Evolutionary conservation across 2,888 invertebrate genomes (phyloP).

Genomic region (Eumacrocentrus americanus): DNA sequence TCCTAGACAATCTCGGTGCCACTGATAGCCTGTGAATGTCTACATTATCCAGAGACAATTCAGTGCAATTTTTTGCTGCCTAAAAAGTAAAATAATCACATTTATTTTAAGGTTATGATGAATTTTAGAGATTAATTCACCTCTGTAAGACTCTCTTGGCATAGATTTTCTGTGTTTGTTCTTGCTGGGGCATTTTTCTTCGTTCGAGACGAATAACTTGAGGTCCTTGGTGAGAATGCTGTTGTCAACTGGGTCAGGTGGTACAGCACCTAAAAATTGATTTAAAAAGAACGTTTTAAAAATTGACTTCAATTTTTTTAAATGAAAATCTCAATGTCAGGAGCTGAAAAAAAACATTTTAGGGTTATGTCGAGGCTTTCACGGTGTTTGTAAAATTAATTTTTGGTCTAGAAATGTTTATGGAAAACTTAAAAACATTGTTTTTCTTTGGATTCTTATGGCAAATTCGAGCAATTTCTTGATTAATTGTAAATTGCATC

Average conservation of each 20-base stretch:
- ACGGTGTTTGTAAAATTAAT: neutral
- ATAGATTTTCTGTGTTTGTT: conserved; percentile 42
- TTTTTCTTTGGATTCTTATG: neutral
- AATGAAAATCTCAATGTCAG: neutral
- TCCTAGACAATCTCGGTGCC: conserved; percentile 40
- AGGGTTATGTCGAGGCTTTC: conserved; percentile 2
- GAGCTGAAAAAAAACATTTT: neutral
- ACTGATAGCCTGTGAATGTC: conserved; percentile 39
- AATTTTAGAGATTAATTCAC: conserved; percentile 34
- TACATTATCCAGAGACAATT: conserved; percentile 42
- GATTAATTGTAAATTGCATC: neutral
- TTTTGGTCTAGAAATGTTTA: neutral
- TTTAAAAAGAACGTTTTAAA: neutral
- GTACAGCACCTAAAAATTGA: conserved; percentile 51
- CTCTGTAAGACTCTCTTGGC: conserved; percentile 46
- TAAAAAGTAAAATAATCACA: conserved; percentile 31
- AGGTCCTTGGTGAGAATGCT: conserved; percentile 49
- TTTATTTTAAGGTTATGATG: neutral
- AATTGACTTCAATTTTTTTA: neutral
- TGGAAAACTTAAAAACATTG: neutral
- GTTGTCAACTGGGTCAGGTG: conserved; percentile 56
- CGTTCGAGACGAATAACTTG: conserved; percentile 43
- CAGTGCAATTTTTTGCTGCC: conserved; percentile 50
- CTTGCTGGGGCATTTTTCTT: conserved; percentile 31
- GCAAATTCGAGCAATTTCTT: neutral